Evolutionary conservation across 2,797 vertebrate genomes (phyloP).

Genomic region (Picus viridis): DNA sequence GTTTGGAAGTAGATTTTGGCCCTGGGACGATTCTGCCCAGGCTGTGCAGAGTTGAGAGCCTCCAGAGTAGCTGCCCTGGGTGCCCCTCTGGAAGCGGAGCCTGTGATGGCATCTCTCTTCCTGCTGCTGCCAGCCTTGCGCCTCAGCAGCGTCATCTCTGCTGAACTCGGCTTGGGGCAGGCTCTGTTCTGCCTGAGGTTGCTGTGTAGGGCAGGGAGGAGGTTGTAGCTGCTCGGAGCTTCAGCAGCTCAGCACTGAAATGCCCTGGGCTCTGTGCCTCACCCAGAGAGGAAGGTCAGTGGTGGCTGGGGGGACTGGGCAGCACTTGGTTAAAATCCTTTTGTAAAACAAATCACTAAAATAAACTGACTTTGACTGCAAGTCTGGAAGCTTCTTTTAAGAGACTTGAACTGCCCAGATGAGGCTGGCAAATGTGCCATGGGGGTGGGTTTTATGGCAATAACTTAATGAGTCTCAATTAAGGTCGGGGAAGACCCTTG

Average conservation of each 20-base stretch:
- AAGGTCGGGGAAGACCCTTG: no score
- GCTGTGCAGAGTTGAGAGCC: background rate
- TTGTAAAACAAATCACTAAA: background rate
- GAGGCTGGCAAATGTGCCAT: accelerated
- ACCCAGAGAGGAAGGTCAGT: no score
- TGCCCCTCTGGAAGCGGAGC: background rate
- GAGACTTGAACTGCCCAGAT: accelerated
- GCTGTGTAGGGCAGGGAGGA: background rate
- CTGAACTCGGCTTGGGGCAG: no score
- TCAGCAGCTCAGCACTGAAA: accelerated
- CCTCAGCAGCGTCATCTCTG: background rate
- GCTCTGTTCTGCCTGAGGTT: no score
- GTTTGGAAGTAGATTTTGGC: accelerated
- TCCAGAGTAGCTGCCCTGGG: background rate
- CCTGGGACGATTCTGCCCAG: accelerated
- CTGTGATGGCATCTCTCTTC: no score
- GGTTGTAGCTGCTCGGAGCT: background rate
- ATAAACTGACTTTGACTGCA: accelerated
- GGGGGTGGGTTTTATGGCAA: accelerated
- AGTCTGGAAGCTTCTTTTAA: background rate
- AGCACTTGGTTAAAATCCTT: background rate
- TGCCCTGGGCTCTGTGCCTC: accelerated
- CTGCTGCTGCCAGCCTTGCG: no score
- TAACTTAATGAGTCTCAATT: no score
- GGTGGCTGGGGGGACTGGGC: no score